Conservation (phyloP, 2,797 vertebrate genomes). For the Bovichtus variegatus region DNA sequence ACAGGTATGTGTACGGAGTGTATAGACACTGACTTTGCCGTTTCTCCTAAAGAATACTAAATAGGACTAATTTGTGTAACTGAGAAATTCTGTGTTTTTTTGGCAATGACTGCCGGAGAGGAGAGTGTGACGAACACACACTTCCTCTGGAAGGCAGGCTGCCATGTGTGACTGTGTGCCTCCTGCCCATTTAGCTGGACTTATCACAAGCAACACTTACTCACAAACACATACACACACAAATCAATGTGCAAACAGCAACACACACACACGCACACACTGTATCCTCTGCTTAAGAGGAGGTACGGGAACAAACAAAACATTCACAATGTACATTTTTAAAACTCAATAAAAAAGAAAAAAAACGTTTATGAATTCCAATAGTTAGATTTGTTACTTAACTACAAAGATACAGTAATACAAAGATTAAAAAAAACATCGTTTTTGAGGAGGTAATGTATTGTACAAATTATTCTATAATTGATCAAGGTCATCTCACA, state of each 20-base stretch:
- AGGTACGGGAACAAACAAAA: slow-evolving; percentile 1
- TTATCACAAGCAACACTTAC: slow-evolving; percentile 71
- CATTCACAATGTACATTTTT: background rate
- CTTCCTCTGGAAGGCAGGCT: slow-evolving; percentile 58
- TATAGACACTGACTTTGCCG: slow-evolving; percentile 11
- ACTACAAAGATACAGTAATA: background rate
- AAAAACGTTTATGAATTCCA: background rate
- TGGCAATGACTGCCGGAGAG: slow-evolving; percentile 43
- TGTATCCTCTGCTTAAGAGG: background rate
- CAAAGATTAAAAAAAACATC: background rate
- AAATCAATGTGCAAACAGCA: slow-evolving; percentile 34
- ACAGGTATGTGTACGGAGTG: slow-evolving; percentile 7
- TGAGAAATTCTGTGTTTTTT: slow-evolving; percentile 51
- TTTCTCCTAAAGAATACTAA: slow-evolving; percentile 42
- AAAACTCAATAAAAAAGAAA: background rate
- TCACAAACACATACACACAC: slow-evolving; percentile 43
- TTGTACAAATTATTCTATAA: background rate
- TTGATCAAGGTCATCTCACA: background rate
- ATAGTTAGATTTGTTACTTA: background rate
- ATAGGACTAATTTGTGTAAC: slow-evolving; percentile 43
- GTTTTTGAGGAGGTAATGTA: background rate
- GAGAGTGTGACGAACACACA: slow-evolving; percentile 64
- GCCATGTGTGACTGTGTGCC: slow-evolving; percentile 67
- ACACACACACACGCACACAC: slow-evolving; percentile 23
- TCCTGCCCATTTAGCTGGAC: slow-evolving; percentile 64